Evolutionary conservation across 2,888 invertebrate genomes (phyloP).

Genomic region (Pantelozetes paolii): DNA sequence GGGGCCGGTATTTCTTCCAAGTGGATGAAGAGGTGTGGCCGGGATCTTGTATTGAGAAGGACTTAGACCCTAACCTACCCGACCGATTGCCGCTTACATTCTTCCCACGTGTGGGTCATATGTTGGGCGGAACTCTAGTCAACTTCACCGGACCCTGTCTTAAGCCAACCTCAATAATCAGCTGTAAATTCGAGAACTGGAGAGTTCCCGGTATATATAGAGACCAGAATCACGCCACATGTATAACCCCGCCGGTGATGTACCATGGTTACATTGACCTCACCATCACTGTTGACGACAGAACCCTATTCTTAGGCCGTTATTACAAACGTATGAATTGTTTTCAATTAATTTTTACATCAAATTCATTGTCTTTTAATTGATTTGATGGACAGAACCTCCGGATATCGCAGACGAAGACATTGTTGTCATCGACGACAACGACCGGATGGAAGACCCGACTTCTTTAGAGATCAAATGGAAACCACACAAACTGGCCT

Average conservation of each 20-base stretch:
- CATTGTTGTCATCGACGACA: slow-evolving; percentile 69
- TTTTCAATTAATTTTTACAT: not conserved
- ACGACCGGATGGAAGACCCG: slow-evolving; percentile 69
- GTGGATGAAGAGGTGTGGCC: slow-evolving; percentile 89
- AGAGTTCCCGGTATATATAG: slow-evolving; percentile 49
- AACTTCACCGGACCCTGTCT: slow-evolving; percentile 97
- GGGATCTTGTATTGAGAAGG: slow-evolving; percentile 68
- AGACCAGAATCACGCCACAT: slow-evolving; percentile 74
- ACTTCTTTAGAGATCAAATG: slow-evolving; percentile 72
- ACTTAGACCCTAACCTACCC: slow-evolving; percentile 47
- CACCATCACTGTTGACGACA: slow-evolving; percentile 75
- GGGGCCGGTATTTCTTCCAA: slow-evolving; percentile 88
- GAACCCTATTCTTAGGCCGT: slow-evolving; percentile 79
- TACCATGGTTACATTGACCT: slow-evolving; percentile 84
- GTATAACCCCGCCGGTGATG: slow-evolving; percentile 78
- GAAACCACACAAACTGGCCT: slow-evolving; percentile 78
- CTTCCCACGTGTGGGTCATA: slow-evolving; percentile 91
- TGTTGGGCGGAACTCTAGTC: slow-evolving; percentile 93
- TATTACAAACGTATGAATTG: slow-evolving; percentile 75
- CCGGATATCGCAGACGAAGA: slow-evolving; percentile 79
- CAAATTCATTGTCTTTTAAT: not conserved
- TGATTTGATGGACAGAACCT: slow-evolving; percentile 63
- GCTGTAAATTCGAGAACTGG: slow-evolving; percentile 58
- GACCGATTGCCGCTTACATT: slow-evolving; percentile 68
- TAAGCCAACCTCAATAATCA: slow-evolving; percentile 62